Conservation (phyloP, 2,797 vertebrate genomes). For the Trematomus bernacchii region DNA sequence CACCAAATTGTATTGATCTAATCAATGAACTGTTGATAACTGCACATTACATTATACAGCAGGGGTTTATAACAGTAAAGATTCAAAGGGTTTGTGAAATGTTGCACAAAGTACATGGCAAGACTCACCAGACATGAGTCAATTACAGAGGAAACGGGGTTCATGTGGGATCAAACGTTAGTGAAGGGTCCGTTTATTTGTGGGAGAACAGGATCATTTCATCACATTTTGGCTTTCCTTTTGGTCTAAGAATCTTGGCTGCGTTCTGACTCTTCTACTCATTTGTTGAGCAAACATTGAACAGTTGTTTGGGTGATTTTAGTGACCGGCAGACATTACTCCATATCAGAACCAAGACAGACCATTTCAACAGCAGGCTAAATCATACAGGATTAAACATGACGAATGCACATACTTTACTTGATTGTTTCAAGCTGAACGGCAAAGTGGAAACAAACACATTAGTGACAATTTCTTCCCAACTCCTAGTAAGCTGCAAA, state of each 20-base stretch:
- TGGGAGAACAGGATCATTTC: not conserved
- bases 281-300: slow-evolving; percentile 43
- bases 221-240: slow-evolving; percentile 34
- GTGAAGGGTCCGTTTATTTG: slow-evolving; percentile 36
- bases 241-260: slow-evolving; percentile 42
- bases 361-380: slow-evolving; percentile 38
- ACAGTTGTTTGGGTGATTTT: slow-evolving; percentile 17
- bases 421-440: slow-evolving; percentile 54
- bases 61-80: not conserved
- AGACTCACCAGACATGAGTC: not conserved
- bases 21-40: not conserved
- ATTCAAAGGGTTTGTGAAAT: not conserved
- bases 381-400: slow-evolving; percentile 33
- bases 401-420: slow-evolving; percentile 34
- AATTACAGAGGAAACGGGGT: slow-evolving; percentile 9
- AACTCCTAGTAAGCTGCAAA: slow-evolving; percentile 2
- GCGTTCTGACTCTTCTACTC: slow-evolving; percentile 31
- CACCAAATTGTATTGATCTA: not conserved
- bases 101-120: not conserved
- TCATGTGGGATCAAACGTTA: slow-evolving; percentile 19
- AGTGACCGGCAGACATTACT: slow-evolving; percentile 37
- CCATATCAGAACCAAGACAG: slow-evolving; percentile 56
- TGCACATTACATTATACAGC: not conserved
- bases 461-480: not conserved
- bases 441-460: not conserved